Evolutionary conservation across 2,797 vertebrate genomes (phyloP).

Genomic region (Urocyon cinereoargenteus): DNA sequence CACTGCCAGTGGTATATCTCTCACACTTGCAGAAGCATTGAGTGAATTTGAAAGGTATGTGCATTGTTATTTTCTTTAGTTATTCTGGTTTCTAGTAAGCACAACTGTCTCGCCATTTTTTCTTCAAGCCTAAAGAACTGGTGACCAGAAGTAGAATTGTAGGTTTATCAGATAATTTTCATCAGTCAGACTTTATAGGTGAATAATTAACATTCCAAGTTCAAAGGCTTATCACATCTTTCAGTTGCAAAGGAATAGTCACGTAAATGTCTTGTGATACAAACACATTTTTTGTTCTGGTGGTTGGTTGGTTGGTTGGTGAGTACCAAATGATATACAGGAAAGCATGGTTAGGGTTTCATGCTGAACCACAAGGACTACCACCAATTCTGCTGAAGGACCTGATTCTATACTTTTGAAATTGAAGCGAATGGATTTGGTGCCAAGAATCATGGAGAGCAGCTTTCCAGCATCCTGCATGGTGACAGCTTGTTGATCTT

Average conservation of each 20-base stretch:
- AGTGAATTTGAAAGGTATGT: not conserved
- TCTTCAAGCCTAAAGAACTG: not conserved
- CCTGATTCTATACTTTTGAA: not conserved
- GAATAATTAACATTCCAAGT: not conserved
- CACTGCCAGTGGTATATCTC: accelerated
- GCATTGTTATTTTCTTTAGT: not conserved
- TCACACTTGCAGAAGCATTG: too few species aligned
- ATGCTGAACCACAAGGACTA: too few species aligned
- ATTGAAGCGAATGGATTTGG: not conserved
- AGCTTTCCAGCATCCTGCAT: not conserved
- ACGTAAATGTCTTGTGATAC: not conserved
- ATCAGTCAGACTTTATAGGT: not conserved
- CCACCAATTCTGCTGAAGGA: not conserved
- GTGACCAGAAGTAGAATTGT: not conserved
- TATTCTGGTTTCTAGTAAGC: not conserved
- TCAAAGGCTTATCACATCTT: not conserved
- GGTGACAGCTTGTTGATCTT: not conserved
- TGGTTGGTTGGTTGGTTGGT: not conserved
- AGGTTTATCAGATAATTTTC: not conserved
- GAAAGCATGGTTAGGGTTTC: not conserved
- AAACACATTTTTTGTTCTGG: not conserved
- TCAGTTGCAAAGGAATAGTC: not conserved
- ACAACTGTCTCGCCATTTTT: not conserved
- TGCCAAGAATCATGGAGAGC: not conserved
- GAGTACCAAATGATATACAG: not conserved